Percentiles rank a stretch among this genome's conserved stretches.
phyloP scores from a whole-genome alignment of 2,888 invertebrate genomes.

The Harmothoe impar region DNA sequence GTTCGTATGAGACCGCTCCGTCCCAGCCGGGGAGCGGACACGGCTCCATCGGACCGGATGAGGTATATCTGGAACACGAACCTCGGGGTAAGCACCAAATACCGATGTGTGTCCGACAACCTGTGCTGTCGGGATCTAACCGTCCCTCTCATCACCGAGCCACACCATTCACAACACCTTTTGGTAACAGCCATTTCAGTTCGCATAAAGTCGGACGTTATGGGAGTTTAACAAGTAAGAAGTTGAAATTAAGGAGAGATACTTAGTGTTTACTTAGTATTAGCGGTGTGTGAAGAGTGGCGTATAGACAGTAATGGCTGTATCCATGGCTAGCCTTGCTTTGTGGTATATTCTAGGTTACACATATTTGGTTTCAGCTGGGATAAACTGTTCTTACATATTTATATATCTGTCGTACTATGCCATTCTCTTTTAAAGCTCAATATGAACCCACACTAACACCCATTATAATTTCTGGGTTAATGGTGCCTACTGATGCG shows the following conservation, averaged over 20 bases:
- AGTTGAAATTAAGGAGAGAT: slow-evolving; percentile 12
- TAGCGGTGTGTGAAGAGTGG: slow-evolving; percentile 22
- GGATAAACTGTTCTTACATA: no score
- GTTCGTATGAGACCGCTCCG: slow-evolving; percentile 56
- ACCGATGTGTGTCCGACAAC: neutral
- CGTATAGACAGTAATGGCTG: no score
- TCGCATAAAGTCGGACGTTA: neutral
- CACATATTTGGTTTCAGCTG: no score
- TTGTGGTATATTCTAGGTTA: no score
- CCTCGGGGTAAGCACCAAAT: slow-evolving; percentile 36
- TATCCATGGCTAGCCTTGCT: no score
- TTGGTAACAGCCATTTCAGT: slow-evolving; percentile 33
- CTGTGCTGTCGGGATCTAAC: neutral
- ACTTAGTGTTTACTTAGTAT: neutral
- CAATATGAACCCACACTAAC: no score
- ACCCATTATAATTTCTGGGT: no score
- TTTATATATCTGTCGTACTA: no score
- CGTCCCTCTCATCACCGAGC: neutral
- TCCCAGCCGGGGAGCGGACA: neutral
- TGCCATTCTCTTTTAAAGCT: no score
- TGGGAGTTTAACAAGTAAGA: slow-evolving; percentile 51
- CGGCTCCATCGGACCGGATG: neutral
- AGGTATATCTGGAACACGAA: neutral
- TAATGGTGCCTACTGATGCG: no score
- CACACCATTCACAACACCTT: slow-evolving; percentile 35